Base-by-base conservation (phyloP, 2,797 vertebrate species). In the Botia almorhae region DNA sequence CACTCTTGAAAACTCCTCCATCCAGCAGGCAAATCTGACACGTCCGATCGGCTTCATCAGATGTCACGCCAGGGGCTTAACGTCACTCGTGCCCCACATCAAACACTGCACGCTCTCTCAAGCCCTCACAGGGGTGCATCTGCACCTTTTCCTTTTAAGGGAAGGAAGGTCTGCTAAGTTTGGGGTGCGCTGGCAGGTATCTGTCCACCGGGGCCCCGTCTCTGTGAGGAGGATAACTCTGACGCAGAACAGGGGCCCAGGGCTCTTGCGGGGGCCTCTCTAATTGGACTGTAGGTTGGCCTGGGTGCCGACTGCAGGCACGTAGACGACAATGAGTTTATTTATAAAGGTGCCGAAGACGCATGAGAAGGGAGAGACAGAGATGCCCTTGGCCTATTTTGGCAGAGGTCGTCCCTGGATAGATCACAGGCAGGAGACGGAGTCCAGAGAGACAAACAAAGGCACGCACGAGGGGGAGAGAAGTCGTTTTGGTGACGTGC, bases 331-430 rank as follows among this genome's bases (percentile, higher is more conserved):
- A 80, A 74, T 67, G 76, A 43, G 76, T 76, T 79, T 84, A 84
- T 84, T 82, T 82, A 84, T 84, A 85, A 80, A 86, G 73, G 80
- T 71, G 70, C 55, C 8, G 26, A 72, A 83, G 73, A 85, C 8
- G 46, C 67, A 51, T 5, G 11, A 56, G 33, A 55, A 63, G 26
- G 67, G 60, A 60, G 21, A 56, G 63, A 33, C 13, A 78, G 70
- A 79, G 79, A 77, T n/a, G 74, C 76, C 83, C 85, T 87, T 87
- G 83, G 82, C 83, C 82, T 76, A 83, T 77, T 82, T 87, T 64
- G 70, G 61, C 70, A 83, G 74, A 81, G 84, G 85, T 82, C 76
- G 26, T 80, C 82, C 82, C 70, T 36, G 60, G 79, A 82, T 77
- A 81, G 76, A 69, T 46, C 21, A 5, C 74, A 67, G 21, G 53